phyloP scores from a whole-genome alignment of 2,797 vertebrate genomes.

The Pseudopleuronectes americanus region DNA sequence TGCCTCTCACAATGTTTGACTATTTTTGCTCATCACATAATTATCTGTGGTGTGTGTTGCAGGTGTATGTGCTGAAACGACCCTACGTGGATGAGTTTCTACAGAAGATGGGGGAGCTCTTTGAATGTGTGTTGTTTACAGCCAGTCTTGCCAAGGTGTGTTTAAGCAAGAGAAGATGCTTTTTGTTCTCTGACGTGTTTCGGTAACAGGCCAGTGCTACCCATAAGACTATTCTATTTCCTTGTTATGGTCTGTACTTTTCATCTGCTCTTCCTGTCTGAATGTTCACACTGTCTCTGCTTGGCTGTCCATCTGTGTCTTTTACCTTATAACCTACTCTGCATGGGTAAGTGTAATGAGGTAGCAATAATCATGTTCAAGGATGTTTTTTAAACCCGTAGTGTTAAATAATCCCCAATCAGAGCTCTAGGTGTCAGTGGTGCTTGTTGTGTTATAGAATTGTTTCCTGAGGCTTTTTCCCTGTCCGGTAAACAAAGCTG shows the following conservation, averaged over 20 bases:
- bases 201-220: conserved; percentile 8
- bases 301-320: conserved; percentile 81
- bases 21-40: not conserved
- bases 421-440: conserved; percentile 26
- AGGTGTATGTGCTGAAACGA: conserved; percentile 97
- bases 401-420: conserved; percentile 46
- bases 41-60: conserved; percentile 32
- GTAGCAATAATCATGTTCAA: conserved; percentile 45
- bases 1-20: not conserved
- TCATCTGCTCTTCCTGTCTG: conserved; percentile 51
- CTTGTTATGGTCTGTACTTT: conserved; percentile 20
- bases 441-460: conserved; percentile 46
- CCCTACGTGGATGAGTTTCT: conserved; percentile 97
- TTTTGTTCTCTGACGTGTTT: not conserved
- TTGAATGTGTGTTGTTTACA: conserved; percentile 98
- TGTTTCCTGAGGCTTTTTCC: conserved; percentile 35
- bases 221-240: not conserved
- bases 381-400: conserved; percentile 68
- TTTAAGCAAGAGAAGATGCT: not conserved
- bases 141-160: conserved; percentile 96
- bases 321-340: conserved; percentile 76
- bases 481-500: conserved; percentile 13
- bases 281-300: conserved; percentile 61
- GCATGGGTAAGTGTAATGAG: conserved; percentile 87
- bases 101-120: conserved; percentile 96